phyloP scores from a whole-genome alignment of 2,797 vertebrate species.

The Schizopygopsis malacanthus region DNA sequence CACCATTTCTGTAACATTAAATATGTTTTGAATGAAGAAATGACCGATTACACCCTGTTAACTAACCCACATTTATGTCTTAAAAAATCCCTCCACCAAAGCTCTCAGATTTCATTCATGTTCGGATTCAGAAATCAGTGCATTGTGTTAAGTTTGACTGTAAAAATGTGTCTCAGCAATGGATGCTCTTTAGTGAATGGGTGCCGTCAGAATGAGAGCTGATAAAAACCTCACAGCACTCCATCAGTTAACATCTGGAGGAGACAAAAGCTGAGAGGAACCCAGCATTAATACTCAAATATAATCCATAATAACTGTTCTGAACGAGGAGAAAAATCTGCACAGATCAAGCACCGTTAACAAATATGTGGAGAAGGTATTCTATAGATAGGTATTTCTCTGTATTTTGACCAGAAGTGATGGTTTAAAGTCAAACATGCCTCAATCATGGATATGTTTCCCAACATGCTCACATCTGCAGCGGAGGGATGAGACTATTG shows the following conservation, averaged over 20 bases:
- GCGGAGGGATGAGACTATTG: background rate
- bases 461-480: background rate
- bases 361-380: background rate
- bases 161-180: background rate
- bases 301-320: background rate
- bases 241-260: background rate
- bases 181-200: background rate
- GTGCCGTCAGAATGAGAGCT: background rate
- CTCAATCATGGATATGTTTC: background rate
- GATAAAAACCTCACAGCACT: background rate
- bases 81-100: background rate
- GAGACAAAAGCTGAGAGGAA: background rate
- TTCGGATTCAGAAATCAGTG: background rate
- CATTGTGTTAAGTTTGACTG: background rate
- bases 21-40: background rate
- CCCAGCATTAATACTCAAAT: background rate
- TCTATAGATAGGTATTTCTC: background rate
- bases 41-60: background rate
- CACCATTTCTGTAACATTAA: background rate
- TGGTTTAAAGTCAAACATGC: background rate
- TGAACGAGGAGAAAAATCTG: background rate
- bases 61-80: background rate
- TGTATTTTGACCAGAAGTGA: background rate
- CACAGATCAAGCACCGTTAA: background rate
- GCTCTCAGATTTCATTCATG: background rate